These are phyloP conservation scores for Verasper variegatus DNA, from an alignment of 2,113 vertebrate species.

Conservation along the genomic window DNA sequence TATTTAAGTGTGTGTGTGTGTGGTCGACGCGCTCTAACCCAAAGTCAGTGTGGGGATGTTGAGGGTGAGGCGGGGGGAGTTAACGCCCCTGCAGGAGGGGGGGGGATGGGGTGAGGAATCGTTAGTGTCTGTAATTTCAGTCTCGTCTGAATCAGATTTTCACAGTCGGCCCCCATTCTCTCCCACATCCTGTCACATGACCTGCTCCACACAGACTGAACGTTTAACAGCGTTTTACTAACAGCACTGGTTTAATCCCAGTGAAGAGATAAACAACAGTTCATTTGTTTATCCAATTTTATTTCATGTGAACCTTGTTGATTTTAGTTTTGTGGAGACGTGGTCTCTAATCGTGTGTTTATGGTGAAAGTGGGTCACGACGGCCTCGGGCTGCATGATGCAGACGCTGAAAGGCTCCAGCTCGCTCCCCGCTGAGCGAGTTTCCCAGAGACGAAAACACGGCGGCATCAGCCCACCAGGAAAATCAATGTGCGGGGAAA, in stretches of 20 bases:
- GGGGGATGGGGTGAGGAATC: neutral
- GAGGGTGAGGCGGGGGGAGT: too few species aligned
- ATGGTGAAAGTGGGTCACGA: constrained; percentile 37
- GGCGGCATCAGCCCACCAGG: too few species aligned
- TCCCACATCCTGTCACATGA: neutral
- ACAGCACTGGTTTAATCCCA: too few species aligned
- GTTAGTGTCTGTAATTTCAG: constrained; percentile 68
- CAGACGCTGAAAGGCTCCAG: neutral
- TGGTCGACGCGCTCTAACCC: neutral
- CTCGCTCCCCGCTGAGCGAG: too few species aligned
- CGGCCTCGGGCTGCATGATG: constrained; percentile 4
- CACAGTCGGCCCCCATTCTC: neutral
- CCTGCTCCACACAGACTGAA: neutral
- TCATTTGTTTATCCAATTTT: too few species aligned
- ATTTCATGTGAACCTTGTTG: too few species aligned
- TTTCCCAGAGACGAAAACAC: neutral
- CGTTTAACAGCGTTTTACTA: too few species aligned
- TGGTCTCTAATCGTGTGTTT: neutral
- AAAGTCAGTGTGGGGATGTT: too few species aligned
- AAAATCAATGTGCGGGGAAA: neutral
- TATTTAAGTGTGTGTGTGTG: constrained; percentile 1
- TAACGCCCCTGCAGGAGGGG: neutral
- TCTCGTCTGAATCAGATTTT: constrained; percentile 43
- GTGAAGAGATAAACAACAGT: too few species aligned
- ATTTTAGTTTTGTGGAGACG: too few species aligned